Evolutionary conservation across 2,888 invertebrate genomes (phyloP), one percentile per base, ranked within the genome.

Genomic region (Chamaedrilus cognettii): DNA sequence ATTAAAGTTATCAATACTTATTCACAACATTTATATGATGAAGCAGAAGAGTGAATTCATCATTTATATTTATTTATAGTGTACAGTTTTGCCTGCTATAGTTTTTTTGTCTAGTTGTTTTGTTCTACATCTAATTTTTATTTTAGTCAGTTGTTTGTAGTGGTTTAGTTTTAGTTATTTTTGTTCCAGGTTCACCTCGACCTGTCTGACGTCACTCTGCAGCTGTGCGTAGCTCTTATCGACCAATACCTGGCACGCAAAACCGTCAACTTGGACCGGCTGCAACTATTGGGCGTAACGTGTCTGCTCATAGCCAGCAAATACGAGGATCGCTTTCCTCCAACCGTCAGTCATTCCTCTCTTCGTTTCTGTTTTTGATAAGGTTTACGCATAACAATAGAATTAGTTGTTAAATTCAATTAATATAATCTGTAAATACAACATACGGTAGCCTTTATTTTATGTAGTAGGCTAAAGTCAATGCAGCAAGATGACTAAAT

Each of bases 281-380:
- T 62, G 19, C 62, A 62, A 26, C 51, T 62, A 1, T n/a, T 62
- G 26, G 62, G 62, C 52, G 1, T 62, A 1, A 51, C 62, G 2
- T 51, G 62, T 62, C 62, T 62, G 19, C 33, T 62, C 30, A 23
- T 62, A 3, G 50, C 62, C 7, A 52, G 52, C 52, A 62, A 62
- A 62, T 62, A 62, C 33, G 62, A 62, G 52, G 62, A 62, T 31
- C 26, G 62, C 3, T 62, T 32, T 51, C 62, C 62, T 5, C 62
- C 62, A 5, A 33, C 51, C 31, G 60, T 60, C 33, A 31, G 33
- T 34, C 5, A 19, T 31, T 28, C n/a, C 11, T 7, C 5, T 19
- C 5, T 7, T 5, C 7, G 5, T 52, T n/a, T 5, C n/a, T 52
- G 7, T 52, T 28, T 52, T 52, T 26, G n/a, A 23, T 19, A 11